Evolutionary conservation across 2,113 vertebrate species (phyloP).

Genomic region (Amblyopsis rosae): DNA sequence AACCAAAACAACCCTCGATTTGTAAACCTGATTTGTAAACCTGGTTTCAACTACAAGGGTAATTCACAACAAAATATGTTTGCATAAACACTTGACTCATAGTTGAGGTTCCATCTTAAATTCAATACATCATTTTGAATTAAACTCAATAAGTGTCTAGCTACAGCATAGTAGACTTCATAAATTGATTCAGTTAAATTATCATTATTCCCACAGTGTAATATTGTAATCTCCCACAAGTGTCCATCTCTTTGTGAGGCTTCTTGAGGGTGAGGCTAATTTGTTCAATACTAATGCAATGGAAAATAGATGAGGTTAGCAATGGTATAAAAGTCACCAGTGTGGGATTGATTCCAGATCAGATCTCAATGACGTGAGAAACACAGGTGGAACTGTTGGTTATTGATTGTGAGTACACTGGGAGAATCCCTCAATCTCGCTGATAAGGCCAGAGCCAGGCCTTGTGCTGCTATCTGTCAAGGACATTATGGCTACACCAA

Average conservation of each 20-base stretch:
- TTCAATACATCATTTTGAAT: slow-evolving; percentile 24
- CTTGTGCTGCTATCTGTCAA: slow-evolving; percentile 57
- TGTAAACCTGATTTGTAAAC: no score
- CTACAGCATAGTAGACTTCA: slow-evolving; percentile 23
- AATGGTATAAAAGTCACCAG: slow-evolving; percentile 45
- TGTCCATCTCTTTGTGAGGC: slow-evolving; percentile 15
- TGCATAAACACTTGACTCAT: slow-evolving; percentile 21
- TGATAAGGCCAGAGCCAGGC: slow-evolving; percentile 49
- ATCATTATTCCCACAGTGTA: background rate
- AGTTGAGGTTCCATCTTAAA: slow-evolving; percentile 10
- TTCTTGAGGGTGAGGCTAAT: slow-evolving; percentile 43
- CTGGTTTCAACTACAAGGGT: no score
- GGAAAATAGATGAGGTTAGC: slow-evolving; percentile 65
- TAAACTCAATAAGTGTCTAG: slow-evolving; percentile 27
- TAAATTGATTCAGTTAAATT: background rate
- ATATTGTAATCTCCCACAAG: no score
- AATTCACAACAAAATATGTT: background rate
- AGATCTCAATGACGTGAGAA: slow-evolving; percentile 70
- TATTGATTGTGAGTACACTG: slow-evolving; percentile 61
- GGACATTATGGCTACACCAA: slow-evolving; percentile 51
- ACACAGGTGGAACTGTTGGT: slow-evolving; percentile 52
- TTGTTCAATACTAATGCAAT: slow-evolving; percentile 67
- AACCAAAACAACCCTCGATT: no score
- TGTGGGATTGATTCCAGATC: slow-evolving; percentile 69
- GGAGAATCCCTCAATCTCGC: slow-evolving; percentile 46